These are phyloP conservation scores for Caenorhabditis sp. DNA, from an alignment of 2,888 invertebrate species.

Conservation along the genomic window DNA sequence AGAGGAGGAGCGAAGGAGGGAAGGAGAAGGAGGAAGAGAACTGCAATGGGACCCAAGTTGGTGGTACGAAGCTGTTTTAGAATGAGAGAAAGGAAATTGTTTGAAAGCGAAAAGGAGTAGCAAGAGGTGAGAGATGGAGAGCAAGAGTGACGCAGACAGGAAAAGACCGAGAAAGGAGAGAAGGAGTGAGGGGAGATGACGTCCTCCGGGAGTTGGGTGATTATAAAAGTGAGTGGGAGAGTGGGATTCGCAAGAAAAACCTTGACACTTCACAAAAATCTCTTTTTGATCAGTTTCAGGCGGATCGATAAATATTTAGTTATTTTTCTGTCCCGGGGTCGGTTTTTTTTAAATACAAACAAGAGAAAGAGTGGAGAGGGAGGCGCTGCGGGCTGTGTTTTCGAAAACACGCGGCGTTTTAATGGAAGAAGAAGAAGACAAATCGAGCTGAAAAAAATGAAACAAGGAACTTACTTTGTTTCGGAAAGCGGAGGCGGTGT, in stretches of 20 bases:
- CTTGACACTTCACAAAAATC: too few relatives aligned
- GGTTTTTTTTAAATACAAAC: slow-evolving; percentile 30
- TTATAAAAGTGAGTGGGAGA: neutral
- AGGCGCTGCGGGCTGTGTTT: slow-evolving; percentile 1
- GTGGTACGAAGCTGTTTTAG: neutral
- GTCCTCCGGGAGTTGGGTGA: slow-evolving; percentile 13
- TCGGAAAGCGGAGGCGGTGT: neutral
- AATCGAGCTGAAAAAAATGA: slow-evolving; percentile 18
- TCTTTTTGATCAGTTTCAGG: too few relatives aligned
- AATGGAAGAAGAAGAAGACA: slow-evolving; percentile 7
- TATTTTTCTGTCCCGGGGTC: neutral
- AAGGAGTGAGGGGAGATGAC: neutral
- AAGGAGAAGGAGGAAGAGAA: slow-evolving; percentile 13
- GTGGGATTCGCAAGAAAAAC: neutral
- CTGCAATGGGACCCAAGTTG: neutral
- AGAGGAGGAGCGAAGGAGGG: slow-evolving; percentile 19
- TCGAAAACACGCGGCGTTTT: slow-evolving; percentile 16
- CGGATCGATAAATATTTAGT: neutral
- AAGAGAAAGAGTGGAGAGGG: neutral
- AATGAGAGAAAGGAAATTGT: slow-evolving; percentile 28
- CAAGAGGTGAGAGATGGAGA: neutral
- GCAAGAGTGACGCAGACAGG: neutral
- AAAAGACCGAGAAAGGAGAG: neutral
- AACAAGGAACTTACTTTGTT: slow-evolving; percentile 34
- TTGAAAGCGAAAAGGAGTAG: neutral